Evolutionary conservation across 2,888 invertebrate species (phyloP).

Genomic region (Steinernema carpocapsae): DNA sequence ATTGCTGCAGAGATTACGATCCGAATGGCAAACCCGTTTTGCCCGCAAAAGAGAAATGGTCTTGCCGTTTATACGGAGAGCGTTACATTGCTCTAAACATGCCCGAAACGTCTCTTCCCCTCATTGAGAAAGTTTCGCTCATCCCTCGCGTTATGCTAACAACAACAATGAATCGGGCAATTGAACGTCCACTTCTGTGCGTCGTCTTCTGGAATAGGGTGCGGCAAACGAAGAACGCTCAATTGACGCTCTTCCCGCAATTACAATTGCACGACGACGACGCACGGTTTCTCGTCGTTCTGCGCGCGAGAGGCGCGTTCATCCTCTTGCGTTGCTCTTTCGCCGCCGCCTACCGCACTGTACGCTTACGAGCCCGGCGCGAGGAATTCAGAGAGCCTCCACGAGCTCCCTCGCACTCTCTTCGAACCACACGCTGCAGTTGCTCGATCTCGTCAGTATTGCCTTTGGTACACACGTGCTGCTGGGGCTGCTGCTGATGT

Average conservation of each 20-base stretch:
- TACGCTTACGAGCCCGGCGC: not conserved
- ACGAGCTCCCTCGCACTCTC: slow-evolving; percentile 5
- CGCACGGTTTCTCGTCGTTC: no score
- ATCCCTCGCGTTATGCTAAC: not conserved
- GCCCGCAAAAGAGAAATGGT: no score
- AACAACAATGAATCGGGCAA: slow-evolving; percentile 17
- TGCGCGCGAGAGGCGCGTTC: no score
- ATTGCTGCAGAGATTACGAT: no score
- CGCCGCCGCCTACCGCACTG: slow-evolving; percentile 5
- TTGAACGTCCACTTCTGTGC: slow-evolving; percentile 25
- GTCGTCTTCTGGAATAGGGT: slow-evolving; percentile 32
- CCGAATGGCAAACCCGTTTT: no score
- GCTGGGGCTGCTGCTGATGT: not conserved
- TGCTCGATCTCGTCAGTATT: not conserved
- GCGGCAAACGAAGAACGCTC: not conserved
- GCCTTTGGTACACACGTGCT: slow-evolving; percentile 25
- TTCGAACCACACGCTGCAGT: not conserved
- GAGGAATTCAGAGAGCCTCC: slow-evolving; percentile 15
- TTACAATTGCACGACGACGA: not conserved
- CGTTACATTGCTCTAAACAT: no score
- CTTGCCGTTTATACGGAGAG: no score
- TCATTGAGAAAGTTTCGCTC: not conserved
- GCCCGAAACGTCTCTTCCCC: no score
- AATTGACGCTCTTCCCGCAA: slow-evolving; percentile 33
- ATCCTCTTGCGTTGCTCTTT: not conserved